Base-by-base conservation (phyloP, 2,888 invertebrate species). In the Chironomus riparius region DNA sequence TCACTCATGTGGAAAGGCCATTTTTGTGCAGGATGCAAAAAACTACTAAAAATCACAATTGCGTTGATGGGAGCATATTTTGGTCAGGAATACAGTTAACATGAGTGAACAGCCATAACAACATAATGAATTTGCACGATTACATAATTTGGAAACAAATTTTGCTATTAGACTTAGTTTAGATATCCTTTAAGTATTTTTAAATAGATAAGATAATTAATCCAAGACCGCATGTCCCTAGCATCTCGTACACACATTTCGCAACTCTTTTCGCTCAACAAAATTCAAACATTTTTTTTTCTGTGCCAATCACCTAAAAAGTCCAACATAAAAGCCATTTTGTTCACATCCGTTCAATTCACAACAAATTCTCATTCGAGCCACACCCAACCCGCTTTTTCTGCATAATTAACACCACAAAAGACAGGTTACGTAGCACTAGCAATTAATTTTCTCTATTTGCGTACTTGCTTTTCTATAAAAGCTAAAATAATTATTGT, bases 331-430 rank as follows among this genome's bases (percentile, higher is more conserved):
- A 15, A 15, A 56, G 15, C 38, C 38, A 38, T 38, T 38, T 38
- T 38, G 10, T 38, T 38, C 38, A 56, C 56, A 18, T 56, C 56
- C 56, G 56, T 56, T 56, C 38, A 38, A 38, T 38, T 38, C 38
- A 38, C 38, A 38, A 10, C 38, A 10, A 38, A 0, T 38, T 38
- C 38, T 38, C 38, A 18, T 15, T 56, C 2, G 7, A 18, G n/a
- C n/a, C 18, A 7, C 15, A 56, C 18, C 56, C 15, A 56, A 15
- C 15, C 56, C 56, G 56, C 13, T 21, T 47, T 70, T 18, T 22
- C 47, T 70, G 70, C 65, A 73, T 74, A 74, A 74, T 74, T 74
- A 74, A 74, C 74, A 74, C 74, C 74, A 74, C 74, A 74, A 68
- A 74, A 74, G 74, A 68, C 74, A 68, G 74, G 74, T 74, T 47